A percentile compares a stretch with the other conserved stretches of the same genome.
These are phyloP conservation scores for Columba janthina DNA, from an alignment of 2,113 vertebrate species.

Conservation along the genomic window DNA sequence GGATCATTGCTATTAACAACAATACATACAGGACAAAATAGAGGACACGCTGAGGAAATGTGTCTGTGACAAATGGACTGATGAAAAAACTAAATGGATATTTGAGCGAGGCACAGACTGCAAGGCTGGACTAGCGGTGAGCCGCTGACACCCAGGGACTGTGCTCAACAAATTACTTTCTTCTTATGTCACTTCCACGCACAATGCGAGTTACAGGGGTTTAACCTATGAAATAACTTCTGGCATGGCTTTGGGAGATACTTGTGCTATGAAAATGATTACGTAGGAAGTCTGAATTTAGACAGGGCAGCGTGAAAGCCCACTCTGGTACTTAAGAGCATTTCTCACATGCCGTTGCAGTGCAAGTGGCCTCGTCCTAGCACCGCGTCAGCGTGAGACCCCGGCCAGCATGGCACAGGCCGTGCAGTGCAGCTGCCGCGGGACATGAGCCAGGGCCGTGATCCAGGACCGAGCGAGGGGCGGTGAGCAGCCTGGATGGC, in stretches of 20 bases:
- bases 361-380: background rate
- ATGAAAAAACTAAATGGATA: background rate
- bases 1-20: background rate
- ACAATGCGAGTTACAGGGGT: background rate
- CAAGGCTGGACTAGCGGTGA: background rate
- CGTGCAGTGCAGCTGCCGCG: background rate
- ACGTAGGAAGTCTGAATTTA: background rate
- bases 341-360: background rate
- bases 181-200: background rate
- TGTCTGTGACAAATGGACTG: background rate
- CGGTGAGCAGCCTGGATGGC: background rate
- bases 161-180: background rate
- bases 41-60: background rate
- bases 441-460: background rate
- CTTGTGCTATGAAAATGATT: background rate
- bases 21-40: background rate
- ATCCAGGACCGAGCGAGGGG: background rate
- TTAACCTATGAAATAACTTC: conserved; percentile 3
- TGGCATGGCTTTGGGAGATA: background rate
- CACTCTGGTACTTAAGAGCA: background rate
- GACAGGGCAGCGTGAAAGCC: background rate
- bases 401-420: background rate
- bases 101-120: background rate
- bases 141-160: background rate
- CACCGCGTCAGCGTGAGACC: background rate